Conservation (phyloP, 2,113 vertebrate species). For the Rattus rattus region DNA sequence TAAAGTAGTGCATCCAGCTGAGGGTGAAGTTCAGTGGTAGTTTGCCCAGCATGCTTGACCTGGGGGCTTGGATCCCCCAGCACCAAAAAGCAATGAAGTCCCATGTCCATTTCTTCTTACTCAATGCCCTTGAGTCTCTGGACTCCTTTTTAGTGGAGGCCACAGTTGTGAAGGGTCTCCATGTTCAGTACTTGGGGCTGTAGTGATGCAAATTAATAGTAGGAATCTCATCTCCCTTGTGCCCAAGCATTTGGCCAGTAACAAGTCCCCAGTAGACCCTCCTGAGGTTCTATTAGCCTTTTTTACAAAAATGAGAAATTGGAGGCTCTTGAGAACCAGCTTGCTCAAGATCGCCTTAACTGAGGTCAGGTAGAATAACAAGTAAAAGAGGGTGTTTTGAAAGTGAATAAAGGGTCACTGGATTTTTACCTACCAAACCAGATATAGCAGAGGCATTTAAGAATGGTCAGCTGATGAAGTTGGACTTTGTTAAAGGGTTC, state of each 20-base stretch:
- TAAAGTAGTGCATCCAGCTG: constrained; percentile 10
- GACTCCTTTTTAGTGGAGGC: constrained; percentile 32
- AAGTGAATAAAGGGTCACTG: constrained; percentile 51
- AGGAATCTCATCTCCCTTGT: background rate
- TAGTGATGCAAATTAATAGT: constrained; percentile 33
- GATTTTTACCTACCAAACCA: constrained; percentile 30
- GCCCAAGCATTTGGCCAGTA: constrained; percentile 36
- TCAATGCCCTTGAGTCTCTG: background rate
- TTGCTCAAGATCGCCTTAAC: background rate
- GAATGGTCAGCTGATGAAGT: background rate
- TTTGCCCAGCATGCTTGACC: background rate
- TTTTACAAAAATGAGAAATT: constrained; percentile 47
- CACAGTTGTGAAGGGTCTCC: constrained; percentile 32
- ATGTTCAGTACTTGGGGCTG: background rate
- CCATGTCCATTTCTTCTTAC: constrained; percentile 47
- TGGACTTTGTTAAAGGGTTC: constrained; percentile 37
- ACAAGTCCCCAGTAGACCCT: constrained; percentile 1
- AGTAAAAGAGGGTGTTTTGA: constrained; percentile 20
- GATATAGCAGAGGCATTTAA: constrained; percentile 4
- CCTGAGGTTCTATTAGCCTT: background rate
- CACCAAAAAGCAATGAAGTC: background rate
- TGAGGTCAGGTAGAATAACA: background rate
- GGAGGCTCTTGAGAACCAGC: constrained; percentile 1
- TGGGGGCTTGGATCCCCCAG: no score
- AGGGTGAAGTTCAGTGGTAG: background rate